Conservation (phyloP, 2,888 invertebrate species). For the Drosophila anceps region DNA sequence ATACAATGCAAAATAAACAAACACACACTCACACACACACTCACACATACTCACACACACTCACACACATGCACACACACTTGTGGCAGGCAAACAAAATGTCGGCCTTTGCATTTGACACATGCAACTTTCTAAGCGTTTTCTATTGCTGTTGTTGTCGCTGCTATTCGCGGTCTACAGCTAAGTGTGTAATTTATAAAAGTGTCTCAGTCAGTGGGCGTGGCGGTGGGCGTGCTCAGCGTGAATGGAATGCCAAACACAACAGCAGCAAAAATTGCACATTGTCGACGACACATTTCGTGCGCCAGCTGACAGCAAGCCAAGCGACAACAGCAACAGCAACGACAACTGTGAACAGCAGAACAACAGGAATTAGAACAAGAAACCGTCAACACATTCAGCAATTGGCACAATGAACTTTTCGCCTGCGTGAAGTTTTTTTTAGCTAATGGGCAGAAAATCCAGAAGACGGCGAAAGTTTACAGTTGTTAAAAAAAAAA, state of each 20-base stretch:
- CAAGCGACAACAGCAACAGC: slow-evolving; percentile 16
- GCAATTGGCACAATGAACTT: slow-evolving; percentile 78
- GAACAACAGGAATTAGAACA: slow-evolving; percentile 32
- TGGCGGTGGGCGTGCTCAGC: slow-evolving; percentile 26
- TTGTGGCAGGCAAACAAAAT: slow-evolving; percentile 32
- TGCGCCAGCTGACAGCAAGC: slow-evolving; percentile 30
- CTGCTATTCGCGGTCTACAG: slow-evolving; percentile 49
- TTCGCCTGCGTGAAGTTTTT: slow-evolving; percentile 42
- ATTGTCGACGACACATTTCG: slow-evolving; percentile 73
- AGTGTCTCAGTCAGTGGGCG: slow-evolving; percentile 51
- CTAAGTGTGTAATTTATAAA: slow-evolving; percentile 79
- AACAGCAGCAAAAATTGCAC: slow-evolving; percentile 45
- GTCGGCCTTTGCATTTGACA: slow-evolving; percentile 63
- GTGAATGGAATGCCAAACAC: slow-evolving; percentile 35
- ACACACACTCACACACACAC: slow-evolving; percentile 4
- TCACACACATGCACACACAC: slow-evolving; percentile 14
- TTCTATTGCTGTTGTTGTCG: slow-evolving; percentile 21
- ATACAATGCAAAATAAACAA: slow-evolving; percentile 36
- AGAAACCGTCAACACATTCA: slow-evolving; percentile 49
- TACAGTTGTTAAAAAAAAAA: background rate
- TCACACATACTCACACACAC: slow-evolving; percentile 3
- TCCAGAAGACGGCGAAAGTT: slow-evolving; percentile 44
- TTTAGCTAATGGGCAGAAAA: slow-evolving; percentile 43
- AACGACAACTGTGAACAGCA: background rate
- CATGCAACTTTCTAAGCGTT: slow-evolving; percentile 59